phyloP scores from a whole-genome alignment of 1,140 invertebrate genomes.

The Idris sp. region DNA sequence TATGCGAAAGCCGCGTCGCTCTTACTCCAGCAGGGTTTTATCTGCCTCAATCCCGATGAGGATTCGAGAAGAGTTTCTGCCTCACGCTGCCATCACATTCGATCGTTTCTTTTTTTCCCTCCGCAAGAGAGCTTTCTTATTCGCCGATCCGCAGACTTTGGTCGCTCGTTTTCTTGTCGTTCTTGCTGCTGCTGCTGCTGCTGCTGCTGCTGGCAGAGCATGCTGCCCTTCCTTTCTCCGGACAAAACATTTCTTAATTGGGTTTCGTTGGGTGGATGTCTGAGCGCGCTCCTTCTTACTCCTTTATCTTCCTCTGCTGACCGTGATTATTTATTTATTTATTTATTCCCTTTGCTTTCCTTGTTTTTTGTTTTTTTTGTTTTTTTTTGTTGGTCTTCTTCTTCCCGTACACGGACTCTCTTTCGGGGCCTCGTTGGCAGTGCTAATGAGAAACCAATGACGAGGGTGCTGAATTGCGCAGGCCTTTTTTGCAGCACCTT shows the following conservation, averaged over 20 bases:
- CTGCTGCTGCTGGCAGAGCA: no score
- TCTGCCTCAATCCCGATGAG: conserved; percentile 71
- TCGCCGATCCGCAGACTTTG: conserved; percentile 59
- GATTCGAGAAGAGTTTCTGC: conserved; percentile 69
- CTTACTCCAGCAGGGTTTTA: conserved; percentile 70
- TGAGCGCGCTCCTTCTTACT: conserved; percentile 58
- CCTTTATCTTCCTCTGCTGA: conserved; percentile 52
- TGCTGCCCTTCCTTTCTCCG: conserved; percentile 56
- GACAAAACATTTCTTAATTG: conserved; percentile 80
- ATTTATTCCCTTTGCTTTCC: conserved; percentile 37
- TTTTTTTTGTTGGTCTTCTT: no score
- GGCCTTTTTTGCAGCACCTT: conserved; percentile 61
- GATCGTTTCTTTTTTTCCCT: conserved; percentile 70
- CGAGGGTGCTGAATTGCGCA: conserved; percentile 43
- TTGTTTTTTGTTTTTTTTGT: no score
- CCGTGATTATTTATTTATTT: conserved; percentile 67
- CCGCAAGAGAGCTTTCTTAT: conserved; percentile 68
- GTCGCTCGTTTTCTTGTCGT: conserved; percentile 57
- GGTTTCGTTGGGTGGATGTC: conserved; percentile 69
- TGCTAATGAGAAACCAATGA: conserved; percentile 68
- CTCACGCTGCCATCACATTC: conserved; percentile 73
- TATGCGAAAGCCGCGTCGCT: conserved; percentile 70
- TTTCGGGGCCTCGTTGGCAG: conserved; percentile 32
- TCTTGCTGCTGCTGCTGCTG: no score
- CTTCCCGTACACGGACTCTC: no score